These are phyloP conservation scores for Gymnopithys bicolor DNA, from an alignment of 2,797 vertebrate species.

Conservation along the genomic window DNA sequence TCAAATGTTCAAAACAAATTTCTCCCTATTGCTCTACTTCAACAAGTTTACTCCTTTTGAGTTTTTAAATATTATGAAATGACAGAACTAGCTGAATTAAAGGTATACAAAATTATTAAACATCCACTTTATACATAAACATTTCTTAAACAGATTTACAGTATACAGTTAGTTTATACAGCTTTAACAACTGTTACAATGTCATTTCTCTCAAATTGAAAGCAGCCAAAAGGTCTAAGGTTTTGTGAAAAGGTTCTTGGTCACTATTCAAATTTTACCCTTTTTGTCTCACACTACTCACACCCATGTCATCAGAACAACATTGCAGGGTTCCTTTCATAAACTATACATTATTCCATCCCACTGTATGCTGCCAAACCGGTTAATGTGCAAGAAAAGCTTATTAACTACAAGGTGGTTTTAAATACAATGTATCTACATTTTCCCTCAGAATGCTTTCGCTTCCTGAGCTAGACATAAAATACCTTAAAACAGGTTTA, in stretches of 20 bases:
- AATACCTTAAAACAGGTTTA: conserved; percentile 82
- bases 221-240: conserved; percentile 18
- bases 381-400: conserved; percentile 48
- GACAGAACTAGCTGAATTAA: conserved; percentile 62
- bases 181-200: conserved; percentile 49
- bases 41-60: conserved; percentile 37
- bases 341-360: neutral
- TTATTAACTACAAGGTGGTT: conserved; percentile 28
- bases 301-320: neutral
- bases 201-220: conserved; percentile 34
- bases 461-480: conserved; percentile 78
- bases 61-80: conserved; percentile 37
- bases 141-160: conserved; percentile 64
- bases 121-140: conserved; percentile 69
- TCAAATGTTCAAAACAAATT: conserved; percentile 23
- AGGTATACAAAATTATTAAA: conserved; percentile 69
- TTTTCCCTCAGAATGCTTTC: conserved; percentile 71
- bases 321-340: conserved; percentile 6
- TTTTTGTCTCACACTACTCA: neutral
- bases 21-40: conserved; percentile 41
- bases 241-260: conserved; percentile 35
- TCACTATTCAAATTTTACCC: neutral
- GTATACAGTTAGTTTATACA: conserved; percentile 51
- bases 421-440: conserved; percentile 67
- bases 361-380: neutral